phyloP scores from a whole-genome alignment of 2,113 vertebrate genomes.

The Eonycteris spelaea region DNA sequence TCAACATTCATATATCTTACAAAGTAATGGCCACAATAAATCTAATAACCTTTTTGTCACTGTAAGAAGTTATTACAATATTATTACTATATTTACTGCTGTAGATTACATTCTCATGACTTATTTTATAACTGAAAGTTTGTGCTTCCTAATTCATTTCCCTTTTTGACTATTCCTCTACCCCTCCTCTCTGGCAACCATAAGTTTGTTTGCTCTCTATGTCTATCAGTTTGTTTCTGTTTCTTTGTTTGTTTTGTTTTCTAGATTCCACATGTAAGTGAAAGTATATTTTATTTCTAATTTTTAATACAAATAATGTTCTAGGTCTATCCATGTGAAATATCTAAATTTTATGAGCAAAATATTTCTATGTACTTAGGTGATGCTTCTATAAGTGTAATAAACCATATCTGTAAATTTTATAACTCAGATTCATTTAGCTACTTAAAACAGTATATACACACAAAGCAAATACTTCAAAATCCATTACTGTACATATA shows the following conservation, averaged over 20 bases:
- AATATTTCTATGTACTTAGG: not conserved
- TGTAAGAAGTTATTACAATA: not conserved
- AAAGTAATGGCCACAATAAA: not conserved
- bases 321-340: not conserved
- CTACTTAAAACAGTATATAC: not conserved
- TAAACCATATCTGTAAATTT: not conserved
- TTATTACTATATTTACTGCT: not conserved
- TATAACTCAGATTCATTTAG: not conserved
- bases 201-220: not conserved
- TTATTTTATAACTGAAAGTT: too few species aligned
- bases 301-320: not conserved
- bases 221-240: not conserved
- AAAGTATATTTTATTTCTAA: not conserved
- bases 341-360: not conserved
- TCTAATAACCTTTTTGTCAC: not conserved
- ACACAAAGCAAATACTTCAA: not conserved
- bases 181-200: not conserved
- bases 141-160: not conserved
- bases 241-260: not conserved
- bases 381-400: not conserved
- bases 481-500: not conserved
- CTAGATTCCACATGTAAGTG: not conserved
- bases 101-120: not conserved
- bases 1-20: not conserved
- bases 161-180: not conserved